Evolutionary conservation across 2,888 invertebrate species (phyloP), one percentile per base, ranked within the genome.

Genomic region (Cheiracanthium punctorium): DNA sequence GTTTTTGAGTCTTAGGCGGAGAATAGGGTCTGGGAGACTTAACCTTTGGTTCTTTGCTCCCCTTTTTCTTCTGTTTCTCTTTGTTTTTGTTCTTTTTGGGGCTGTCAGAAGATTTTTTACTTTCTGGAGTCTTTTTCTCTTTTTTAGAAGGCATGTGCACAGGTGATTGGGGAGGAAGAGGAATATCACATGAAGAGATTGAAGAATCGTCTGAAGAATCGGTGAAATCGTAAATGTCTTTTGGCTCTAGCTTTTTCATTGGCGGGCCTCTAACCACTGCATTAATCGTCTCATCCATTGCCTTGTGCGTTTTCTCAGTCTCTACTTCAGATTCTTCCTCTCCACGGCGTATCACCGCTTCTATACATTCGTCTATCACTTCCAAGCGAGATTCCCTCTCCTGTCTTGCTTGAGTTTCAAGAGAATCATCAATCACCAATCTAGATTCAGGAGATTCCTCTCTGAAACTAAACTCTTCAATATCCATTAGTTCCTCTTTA

Each of bases 241-340:
- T 87, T 4, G 87, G 82, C 52, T 88, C 88, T 17, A 80, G n/a
- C 30, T 82, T 88, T 80, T 80, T 84, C n/a, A 75, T 28, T 43
- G 80, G 33, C 10, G 87, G 81, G 30, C 84, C 81, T 30, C 76
- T 71, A 37, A 76, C 82, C 0, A 89, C 88, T 58, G 81, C 69
- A 80, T 88, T 86, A 75, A 89, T 88, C n/a, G 88, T 88, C 17
- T 88, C 88, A 73, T 89, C 88, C 75, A 89, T 87, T 10, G 72
- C 67, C 17, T 81, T 87, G 70, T 82, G 74, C 30, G 67, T 84
- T n/a, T 76, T 80, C 12, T 74, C 88, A 12, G 24, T 65, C n/a
- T 79, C 74, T 14, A 43, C 37, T 17, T 76, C 85, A 58, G 76
- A 79, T 76, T 88, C 88, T n/a, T 73, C 71, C 43, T 76, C 64